Conservation (phyloP, 2,797 vertebrate species). For the Erethizon dorsatum region DNA sequence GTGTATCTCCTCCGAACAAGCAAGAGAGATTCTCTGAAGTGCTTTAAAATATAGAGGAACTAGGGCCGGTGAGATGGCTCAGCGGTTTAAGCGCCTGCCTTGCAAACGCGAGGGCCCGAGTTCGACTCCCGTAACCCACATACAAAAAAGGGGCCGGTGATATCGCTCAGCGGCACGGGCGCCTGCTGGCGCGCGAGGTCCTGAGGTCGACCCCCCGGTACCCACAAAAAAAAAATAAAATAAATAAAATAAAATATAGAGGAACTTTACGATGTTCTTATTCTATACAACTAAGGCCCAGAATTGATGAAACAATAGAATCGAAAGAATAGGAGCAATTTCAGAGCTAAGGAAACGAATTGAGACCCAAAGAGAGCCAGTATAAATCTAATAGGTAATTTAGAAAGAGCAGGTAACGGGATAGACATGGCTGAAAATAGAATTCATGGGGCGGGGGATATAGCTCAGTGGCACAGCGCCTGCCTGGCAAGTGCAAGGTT, state of each 20-base stretch:
- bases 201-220: too few species aligned
- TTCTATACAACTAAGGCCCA: neutral
- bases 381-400: slow-evolving; percentile 22
- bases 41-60: neutral
- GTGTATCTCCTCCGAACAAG: neutral
- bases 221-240: too few species aligned
- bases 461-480: too few species aligned
- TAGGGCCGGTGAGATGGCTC: too few species aligned
- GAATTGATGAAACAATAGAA: slow-evolving; percentile 34
- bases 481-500: too few species aligned
- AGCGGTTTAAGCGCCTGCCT: too few species aligned
- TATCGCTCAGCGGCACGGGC: too few species aligned
- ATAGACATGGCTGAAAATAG: slow-evolving; percentile 46
- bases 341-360: slow-evolving; percentile 11
- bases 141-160: too few species aligned
- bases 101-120: too few species aligned
- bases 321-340: neutral
- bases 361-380: neutral
- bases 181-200: too few species aligned
- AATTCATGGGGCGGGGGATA: neutral
- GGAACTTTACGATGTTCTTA: neutral
- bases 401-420: slow-evolving; percentile 22
- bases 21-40: neutral
- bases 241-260: neutral
- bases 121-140: too few species aligned